Evolutionary conservation across 2,888 invertebrate genomes (phyloP).

Genomic region (Luperina testacea): DNA sequence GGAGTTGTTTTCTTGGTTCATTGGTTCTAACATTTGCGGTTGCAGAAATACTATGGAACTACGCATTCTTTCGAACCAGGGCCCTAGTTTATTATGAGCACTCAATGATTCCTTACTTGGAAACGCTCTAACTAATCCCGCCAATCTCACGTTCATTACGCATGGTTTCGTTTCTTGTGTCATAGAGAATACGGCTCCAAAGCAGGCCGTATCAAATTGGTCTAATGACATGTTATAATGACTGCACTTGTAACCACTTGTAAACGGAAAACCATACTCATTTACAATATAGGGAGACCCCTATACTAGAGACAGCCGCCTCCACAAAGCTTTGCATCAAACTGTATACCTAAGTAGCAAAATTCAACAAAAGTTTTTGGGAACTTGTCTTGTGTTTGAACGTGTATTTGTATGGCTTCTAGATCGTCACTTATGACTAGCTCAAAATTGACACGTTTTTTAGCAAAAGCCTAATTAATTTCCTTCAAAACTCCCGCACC

Average conservation of each 20-base stretch:
- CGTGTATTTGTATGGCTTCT: not conserved
- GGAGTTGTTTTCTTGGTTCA: not conserved
- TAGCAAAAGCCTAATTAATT: not conserved
- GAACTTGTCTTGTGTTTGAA: not conserved
- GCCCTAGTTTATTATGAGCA: no score
- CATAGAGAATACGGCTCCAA: no score
- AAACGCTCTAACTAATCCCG: no score
- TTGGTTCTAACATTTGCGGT: not conserved
- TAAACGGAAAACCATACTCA: not conserved
- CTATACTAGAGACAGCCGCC: no score
- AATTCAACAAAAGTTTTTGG: not conserved
- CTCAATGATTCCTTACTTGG: no score
- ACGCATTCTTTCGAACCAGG: not conserved
- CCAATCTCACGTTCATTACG: no score
- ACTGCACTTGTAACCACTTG: not conserved
- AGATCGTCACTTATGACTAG: not conserved
- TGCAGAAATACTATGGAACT: not conserved
- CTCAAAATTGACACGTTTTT: not conserved
- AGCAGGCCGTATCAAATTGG: no score
- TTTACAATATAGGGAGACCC: no score
- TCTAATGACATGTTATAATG: no score
- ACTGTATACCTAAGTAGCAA: not conserved
- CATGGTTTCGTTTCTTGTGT: no score
- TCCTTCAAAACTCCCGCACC: not conserved
- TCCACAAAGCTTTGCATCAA: not conserved